These are phyloP conservation scores for Rissa tridactyla DNA, from an alignment of 2,113 vertebrate species.

Conservation along the genomic window DNA sequence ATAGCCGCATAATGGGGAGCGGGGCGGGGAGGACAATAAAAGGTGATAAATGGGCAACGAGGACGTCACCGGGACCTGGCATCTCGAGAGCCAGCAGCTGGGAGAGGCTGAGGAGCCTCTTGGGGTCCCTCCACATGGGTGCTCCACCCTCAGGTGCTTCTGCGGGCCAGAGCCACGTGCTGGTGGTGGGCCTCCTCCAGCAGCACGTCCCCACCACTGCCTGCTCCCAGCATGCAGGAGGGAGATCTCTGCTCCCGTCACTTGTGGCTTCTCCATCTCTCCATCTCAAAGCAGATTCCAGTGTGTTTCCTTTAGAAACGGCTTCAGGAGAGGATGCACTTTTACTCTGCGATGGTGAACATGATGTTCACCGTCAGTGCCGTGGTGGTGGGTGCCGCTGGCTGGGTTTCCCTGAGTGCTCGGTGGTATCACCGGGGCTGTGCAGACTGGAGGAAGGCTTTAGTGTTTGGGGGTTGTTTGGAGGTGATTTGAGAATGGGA, in stretches of 20 bases:
- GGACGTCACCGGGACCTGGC: neutral
- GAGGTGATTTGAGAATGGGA: neutral
- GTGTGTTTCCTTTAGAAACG: neutral
- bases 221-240: neutral
- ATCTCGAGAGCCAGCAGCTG: neutral
- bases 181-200: neutral
- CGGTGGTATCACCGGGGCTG: rapidly evolving
- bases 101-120: neutral
- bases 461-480: neutral
- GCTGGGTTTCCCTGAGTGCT: neutral
- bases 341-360: neutral
- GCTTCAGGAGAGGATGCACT: neutral
- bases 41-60: neutral
- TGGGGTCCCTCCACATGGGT: neutral
- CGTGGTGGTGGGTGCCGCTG: rapidly evolving
- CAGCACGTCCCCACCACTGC: rapidly evolving
- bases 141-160: neutral
- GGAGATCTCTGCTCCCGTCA: neutral
- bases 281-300: rapidly evolving
- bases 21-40: neutral
- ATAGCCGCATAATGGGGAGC: neutral
- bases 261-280: neutral
- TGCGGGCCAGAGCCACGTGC: neutral
- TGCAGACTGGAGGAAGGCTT: neutral
- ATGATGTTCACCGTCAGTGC: neutral